Percentiles rank a stretch among this genome's conserved stretches.
phyloP scores from a whole-genome alignment of 2,113 vertebrate genomes.

The Camelus dromedarius region DNA sequence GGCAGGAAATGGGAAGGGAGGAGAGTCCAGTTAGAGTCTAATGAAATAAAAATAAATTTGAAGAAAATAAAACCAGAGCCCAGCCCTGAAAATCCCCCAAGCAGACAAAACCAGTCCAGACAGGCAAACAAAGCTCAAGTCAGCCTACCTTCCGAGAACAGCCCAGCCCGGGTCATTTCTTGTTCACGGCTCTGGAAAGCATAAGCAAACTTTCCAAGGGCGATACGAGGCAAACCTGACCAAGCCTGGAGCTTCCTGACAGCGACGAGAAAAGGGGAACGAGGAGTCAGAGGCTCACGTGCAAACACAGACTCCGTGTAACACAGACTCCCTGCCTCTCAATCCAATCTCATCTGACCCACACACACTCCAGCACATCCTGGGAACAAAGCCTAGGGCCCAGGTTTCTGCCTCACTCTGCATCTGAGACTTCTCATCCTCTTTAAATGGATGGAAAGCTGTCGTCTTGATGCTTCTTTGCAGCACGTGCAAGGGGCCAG shows the following conservation, averaged over 20 bases:
- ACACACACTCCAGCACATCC: no score
- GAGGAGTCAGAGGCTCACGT: accelerated
- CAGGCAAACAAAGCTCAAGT: background rate
- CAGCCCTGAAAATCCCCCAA: background rate
- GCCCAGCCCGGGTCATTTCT: background rate
- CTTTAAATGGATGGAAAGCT: no score
- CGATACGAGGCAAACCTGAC: background rate
- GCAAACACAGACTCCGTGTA: background rate
- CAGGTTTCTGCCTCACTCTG: no score
- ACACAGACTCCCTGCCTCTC: background rate
- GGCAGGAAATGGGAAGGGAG: background rate
- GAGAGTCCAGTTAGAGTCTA: background rate
- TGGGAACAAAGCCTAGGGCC: background rate
- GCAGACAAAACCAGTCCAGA: background rate
- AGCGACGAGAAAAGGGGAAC: accelerated
- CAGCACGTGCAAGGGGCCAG: accelerated
- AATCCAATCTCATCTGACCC: no score
- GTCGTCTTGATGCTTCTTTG: background rate
- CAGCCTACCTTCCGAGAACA: background rate
- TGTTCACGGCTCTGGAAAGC: background rate
- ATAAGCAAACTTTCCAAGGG: background rate
- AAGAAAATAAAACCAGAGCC: background rate
- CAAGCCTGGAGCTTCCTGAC: background rate
- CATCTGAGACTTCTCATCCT: background rate
- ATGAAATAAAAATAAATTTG: background rate